These are phyloP conservation scores for Mus pahari DNA, from an alignment of 2,113 vertebrate genomes.

Conservation along the genomic window DNA sequence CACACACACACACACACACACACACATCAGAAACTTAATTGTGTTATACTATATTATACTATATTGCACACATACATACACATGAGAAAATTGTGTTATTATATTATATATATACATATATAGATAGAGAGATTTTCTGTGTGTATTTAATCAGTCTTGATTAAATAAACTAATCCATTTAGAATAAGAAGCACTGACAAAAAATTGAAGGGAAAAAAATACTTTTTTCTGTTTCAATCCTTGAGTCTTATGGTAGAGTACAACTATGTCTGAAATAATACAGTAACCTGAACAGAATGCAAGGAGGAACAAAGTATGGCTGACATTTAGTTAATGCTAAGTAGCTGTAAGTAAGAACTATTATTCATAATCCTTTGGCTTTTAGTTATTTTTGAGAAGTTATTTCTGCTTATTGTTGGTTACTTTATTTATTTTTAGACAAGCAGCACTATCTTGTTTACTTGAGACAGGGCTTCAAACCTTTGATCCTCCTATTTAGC, in stretches of 20 bases:
- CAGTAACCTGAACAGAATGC: not conserved
- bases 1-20: not conserved
- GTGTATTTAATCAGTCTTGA: slow-evolving; percentile 10
- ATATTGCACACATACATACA: not conserved
- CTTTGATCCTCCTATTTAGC: not conserved
- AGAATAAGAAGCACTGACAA: slow-evolving; percentile 42
- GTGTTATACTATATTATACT: not conserved
- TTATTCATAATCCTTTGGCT: not conserved
- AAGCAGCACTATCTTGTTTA: not conserved
- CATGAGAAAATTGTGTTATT: too few species aligned
- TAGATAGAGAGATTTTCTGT: not conserved
- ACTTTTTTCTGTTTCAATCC: not conserved
- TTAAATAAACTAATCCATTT: slow-evolving; percentile 36
- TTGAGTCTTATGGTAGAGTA: not conserved
- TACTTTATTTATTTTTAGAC: not conserved
- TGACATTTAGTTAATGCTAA: not conserved
- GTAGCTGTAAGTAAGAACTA: not conserved
- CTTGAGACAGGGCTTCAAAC: not conserved
- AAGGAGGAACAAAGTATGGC: not conserved
- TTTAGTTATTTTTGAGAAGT: not conserved
- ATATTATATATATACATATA: not conserved
- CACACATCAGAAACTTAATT: not conserved
- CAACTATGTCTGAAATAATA: not conserved
- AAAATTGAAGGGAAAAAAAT: not conserved
- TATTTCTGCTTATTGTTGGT: too few species aligned